These are phyloP conservation scores for Cyanoramphus novaezelandiae DNA, from an alignment of 2,113 vertebrate genomes.

Conservation along the genomic window DNA sequence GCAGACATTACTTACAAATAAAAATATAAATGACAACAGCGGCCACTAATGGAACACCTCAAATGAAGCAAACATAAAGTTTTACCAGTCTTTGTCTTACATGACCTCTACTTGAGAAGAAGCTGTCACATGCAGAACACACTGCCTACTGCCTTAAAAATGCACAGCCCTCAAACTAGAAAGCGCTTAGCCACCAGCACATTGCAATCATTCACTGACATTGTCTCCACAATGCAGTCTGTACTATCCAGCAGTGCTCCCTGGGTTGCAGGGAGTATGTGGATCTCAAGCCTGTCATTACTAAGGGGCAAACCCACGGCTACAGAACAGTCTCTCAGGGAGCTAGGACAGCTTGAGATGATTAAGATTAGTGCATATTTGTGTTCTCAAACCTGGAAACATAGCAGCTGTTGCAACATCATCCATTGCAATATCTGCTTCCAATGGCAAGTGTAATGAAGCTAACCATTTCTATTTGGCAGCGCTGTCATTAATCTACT, in stretches of 20 bases:
- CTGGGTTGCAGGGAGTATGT: background rate
- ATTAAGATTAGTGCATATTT: background rate
- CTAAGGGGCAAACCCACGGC: background rate
- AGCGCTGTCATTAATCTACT: accelerated
- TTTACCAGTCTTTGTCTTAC: background rate
- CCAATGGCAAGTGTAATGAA: background rate
- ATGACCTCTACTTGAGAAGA: background rate
- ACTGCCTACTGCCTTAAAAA: background rate
- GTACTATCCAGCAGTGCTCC: background rate
- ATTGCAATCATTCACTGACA: accelerated
- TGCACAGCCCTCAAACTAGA: background rate
- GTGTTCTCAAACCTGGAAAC: background rate
- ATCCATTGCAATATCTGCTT: background rate
- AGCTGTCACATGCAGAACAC: background rate
- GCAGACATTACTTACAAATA: background rate
- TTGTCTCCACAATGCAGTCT: background rate
- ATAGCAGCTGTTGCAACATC: background rate
- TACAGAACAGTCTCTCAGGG: background rate
- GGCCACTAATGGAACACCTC: background rate
- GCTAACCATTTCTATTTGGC: background rate
- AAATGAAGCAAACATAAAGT: accelerated
- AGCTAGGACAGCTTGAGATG: background rate
- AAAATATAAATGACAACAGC: accelerated
- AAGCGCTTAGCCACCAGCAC: background rate
- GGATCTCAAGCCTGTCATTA: background rate